Base-by-base conservation (phyloP, 2,888 invertebrate species). In the Drosophila borealis region DNA sequence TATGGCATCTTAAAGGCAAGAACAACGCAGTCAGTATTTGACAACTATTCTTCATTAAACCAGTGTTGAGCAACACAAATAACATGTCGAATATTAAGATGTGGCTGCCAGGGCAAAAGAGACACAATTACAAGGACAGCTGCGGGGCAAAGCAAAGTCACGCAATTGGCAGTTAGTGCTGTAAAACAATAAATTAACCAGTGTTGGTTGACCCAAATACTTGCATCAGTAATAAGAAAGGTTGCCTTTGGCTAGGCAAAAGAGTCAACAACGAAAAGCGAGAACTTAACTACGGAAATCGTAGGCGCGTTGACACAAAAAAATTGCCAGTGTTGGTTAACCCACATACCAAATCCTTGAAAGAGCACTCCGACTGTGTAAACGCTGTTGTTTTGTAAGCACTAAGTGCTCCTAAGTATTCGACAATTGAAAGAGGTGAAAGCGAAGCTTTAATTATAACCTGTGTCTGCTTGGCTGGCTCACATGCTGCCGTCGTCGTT, bases 391-490 rank as follows among this genome's bases (percentile, higher is more conserved):
- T 13, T 44, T 44, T 21, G 39, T 19, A 37, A 41, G 60, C 74
- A 71, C 61, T 71, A 71, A 74, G 48, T 53, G 61, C 71, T 71
- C 41, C 62, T 57, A 73, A 64, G 60, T 64, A 68, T 73, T 77
- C 80, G 74, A 77, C 80, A 73, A 80, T 64, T 67, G 62, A 55
- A 36, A 41, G 57, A 64, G 77, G 78, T 64, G 80, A 78, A 78
- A 78, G 78, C 77, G 71, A 68, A 59, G 73, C 63, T 66, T 76
- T 72, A 72, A 80, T 72, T 78, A 73, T 59, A 67, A 64, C 51
- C 62, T 59, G 70, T 70, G 53, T 68, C 60, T 78, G 64, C 78
- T 68, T 75, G 67, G 55, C 44, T 78, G 74, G 39, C 63, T 61
- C 53, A 57, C 45, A 41, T 44, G 60, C 29, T 54, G 66, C 9